phyloP scores from a whole-genome alignment of 2,888 invertebrate genomes.

The Subacronicta megacephala region DNA sequence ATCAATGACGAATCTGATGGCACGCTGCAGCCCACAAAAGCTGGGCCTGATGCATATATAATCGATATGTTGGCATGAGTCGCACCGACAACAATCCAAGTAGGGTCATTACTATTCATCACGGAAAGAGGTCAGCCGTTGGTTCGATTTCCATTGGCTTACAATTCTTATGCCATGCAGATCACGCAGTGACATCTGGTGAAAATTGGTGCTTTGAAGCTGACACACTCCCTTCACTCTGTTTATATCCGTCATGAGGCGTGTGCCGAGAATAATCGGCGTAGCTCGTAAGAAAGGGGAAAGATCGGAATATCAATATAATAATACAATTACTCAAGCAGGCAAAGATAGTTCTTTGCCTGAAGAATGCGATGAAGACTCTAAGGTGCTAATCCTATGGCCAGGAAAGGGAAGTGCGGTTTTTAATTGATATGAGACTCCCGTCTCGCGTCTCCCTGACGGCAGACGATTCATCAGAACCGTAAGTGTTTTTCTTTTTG shows the following conservation, averaged over 20 bases:
- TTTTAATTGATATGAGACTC: too few relatives aligned
- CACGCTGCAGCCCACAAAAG: conserved; percentile 62
- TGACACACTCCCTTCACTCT: conserved; percentile 49
- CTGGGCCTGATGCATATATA: conserved; percentile 58
- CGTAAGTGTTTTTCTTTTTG: too few relatives aligned
- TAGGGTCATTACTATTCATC: conserved; percentile 85
- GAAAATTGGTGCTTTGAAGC: conserved; percentile 53
- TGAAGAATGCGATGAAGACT: too few relatives aligned
- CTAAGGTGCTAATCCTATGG: too few relatives aligned
- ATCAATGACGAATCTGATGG: conserved; percentile 49
- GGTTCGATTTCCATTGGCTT: conserved; percentile 73
- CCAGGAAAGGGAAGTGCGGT: too few relatives aligned
- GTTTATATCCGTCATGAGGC: conserved; percentile 25
- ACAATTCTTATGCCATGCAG: conserved; percentile 52
- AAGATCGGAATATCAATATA: background rate
- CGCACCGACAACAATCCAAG: conserved; percentile 67
- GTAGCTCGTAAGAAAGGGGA: background rate
- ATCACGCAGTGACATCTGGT: conserved; percentile 69
- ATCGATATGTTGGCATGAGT: conserved; percentile 56
- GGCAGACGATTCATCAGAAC: too few relatives aligned
- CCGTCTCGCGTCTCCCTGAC: too few relatives aligned
- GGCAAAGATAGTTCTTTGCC: too few relatives aligned
- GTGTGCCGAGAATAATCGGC: background rate
- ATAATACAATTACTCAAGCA: too few relatives aligned
- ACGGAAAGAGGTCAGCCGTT: conserved; percentile 78